Percentiles rank a stretch among this genome's conserved stretches.
phyloP scores from a whole-genome alignment of 2,888 invertebrate species.

The Sinhomidia bicolor region DNA sequence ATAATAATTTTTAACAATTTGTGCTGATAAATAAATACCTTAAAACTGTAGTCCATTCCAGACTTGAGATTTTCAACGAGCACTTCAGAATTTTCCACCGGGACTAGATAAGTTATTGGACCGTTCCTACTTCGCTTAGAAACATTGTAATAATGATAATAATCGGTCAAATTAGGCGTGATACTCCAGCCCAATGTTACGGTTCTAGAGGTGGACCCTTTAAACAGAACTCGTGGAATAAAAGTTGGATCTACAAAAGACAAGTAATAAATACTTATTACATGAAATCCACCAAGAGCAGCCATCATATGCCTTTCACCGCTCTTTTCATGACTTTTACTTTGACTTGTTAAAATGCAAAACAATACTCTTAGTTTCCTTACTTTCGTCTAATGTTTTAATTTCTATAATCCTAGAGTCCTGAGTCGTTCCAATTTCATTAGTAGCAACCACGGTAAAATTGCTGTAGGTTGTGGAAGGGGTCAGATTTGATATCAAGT shows the following conservation, averaged over 20 bases:
- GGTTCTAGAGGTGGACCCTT: conserved; percentile 87
- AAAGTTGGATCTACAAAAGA: conserved; percentile 87
- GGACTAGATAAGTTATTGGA: conserved; percentile 1
- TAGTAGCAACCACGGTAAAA: conserved; percentile 87
- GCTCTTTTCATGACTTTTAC: too few species aligned
- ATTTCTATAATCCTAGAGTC: conserved; percentile 84
- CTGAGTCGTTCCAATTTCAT: conserved; percentile 85
- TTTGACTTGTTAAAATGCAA: too few species aligned
- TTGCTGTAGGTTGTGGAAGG: conserved; percentile 86
- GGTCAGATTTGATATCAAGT: conserved; percentile 86
- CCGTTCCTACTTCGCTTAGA: conserved; percentile 51
- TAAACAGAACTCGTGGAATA: conserved; percentile 89
- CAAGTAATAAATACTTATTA: too few species aligned
- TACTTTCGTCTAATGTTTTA: conserved; percentile 85
- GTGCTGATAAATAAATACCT: too few species aligned
- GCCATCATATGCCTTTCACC: too few species aligned
- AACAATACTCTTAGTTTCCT: too few species aligned
- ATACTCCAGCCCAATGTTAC: conserved; percentile 90
- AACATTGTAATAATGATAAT: conserved; percentile 78
- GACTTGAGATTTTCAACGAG: conserved; percentile 90
- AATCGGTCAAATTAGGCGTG: conserved; percentile 74
- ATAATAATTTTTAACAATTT: too few species aligned
- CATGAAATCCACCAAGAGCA: too few species aligned
- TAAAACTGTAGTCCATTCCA: conserved; percentile 90
- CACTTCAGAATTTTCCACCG: conserved; percentile 85